Evolutionary conservation across 64 coral and sea anemone species (phyloP).

Genomic region (Orbicella faveolata): DNA sequence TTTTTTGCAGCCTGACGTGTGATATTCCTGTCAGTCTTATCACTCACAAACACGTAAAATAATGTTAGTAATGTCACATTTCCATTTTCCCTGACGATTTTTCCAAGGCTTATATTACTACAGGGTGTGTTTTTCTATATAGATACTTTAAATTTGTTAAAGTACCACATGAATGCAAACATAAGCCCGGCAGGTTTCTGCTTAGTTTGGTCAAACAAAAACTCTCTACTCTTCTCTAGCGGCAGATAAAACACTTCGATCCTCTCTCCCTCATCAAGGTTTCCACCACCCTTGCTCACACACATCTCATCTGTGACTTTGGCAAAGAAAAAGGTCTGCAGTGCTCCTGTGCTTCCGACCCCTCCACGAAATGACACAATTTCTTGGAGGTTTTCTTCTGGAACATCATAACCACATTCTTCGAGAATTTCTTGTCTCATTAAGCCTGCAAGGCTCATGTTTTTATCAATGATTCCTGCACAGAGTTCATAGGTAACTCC

Average conservation of each 20-base stretch:
- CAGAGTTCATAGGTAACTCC: constrained; percentile 96
- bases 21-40: too few species aligned
- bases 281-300: constrained; percentile 69
- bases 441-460: constrained; percentile 63
- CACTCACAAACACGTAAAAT: too few species aligned
- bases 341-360: constrained; percentile 66
- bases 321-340: constrained; percentile 81
- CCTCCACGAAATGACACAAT: constrained; percentile 72
- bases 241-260: constrained; percentile 95
- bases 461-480: constrained; percentile 95
- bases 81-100: too few species aligned
- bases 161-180: constrained; percentile 98
- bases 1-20: too few species aligned
- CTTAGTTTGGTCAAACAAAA: constrained; percentile 81
- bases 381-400: constrained; percentile 69
- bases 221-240: constrained; percentile 69
- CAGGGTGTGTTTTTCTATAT: too few species aligned
- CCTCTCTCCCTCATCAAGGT: constrained; percentile 85
- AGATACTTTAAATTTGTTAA: constrained; percentile 66
- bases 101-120: too few species aligned
- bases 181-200: constrained; percentile 72
- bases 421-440: constrained; percentile 90
- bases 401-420: constrained; percentile 97
- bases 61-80: too few species aligned
- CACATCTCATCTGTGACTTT: constrained; percentile 90